phyloP scores from a whole-genome alignment of 2,113 vertebrate species.

The Gyps fulvus region DNA sequence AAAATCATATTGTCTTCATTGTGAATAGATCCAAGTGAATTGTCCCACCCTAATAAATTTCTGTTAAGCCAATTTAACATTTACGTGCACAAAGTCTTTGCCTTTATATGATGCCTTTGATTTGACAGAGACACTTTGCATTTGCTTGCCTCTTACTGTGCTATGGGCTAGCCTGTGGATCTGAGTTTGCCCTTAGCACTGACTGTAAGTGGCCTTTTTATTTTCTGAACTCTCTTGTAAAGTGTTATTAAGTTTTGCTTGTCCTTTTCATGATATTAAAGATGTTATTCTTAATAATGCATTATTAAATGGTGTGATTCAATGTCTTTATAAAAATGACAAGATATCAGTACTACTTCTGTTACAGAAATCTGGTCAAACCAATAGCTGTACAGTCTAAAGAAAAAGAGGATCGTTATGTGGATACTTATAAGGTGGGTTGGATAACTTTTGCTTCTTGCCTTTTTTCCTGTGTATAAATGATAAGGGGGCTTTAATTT shows the following conservation, averaged over 20 bases:
- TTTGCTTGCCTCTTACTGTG: background rate
- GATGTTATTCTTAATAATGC: background rate
- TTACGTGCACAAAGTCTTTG: background rate
- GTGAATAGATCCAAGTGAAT: background rate
- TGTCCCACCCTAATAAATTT: background rate
- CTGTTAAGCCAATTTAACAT: background rate
- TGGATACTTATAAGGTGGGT: constrained; percentile 93
- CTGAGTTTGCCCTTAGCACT: background rate
- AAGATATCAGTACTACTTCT: background rate
- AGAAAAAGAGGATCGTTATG: constrained; percentile 97
- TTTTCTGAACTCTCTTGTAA: background rate
- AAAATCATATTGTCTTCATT: background rate
- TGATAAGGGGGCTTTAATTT: background rate
- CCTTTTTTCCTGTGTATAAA: background rate
- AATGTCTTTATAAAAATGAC: background rate
- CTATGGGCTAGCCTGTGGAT: background rate
- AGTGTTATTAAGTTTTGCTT: background rate
- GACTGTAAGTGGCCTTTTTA: background rate
- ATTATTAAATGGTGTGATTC: background rate
- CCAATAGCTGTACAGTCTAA: constrained; percentile 98
- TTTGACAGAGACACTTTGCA: background rate
- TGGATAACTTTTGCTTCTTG: background rate
- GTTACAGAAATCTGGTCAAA: constrained; percentile 88
- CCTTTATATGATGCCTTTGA: background rate
- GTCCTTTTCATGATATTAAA: background rate